A percentile compares a stretch with the other conserved stretches of the same genome.
phyloP scores from a whole-genome alignment of 1,140 invertebrate species.

The Globodera rostochiensis region DNA sequence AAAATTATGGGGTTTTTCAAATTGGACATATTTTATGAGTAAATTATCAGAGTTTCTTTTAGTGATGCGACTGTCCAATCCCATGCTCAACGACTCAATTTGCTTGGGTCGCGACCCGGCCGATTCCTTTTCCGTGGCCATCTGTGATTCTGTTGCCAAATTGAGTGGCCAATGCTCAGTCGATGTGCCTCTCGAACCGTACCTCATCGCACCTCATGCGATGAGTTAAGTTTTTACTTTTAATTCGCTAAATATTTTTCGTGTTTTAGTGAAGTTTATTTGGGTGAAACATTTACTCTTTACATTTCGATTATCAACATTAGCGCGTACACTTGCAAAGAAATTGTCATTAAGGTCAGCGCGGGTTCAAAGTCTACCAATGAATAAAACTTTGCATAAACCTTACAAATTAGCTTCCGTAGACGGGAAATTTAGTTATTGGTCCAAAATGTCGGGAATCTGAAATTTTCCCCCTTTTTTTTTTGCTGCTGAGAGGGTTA shows the following conservation, averaged over 20 bases:
- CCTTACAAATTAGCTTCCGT: too few species aligned
- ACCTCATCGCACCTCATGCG: slow-evolving; percentile 88
- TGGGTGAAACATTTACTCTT: slow-evolving; percentile 95
- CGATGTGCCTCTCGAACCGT: slow-evolving; percentile 76
- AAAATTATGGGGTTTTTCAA: neutral
- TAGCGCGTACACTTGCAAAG: slow-evolving; percentile 75
- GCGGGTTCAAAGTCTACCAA: too few species aligned
- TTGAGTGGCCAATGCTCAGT: slow-evolving; percentile 80
- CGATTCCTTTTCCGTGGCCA: slow-evolving; percentile 79
- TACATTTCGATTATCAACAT: slow-evolving; percentile 96
- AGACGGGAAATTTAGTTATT: too few species aligned
- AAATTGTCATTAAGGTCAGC: slow-evolving; percentile 78
- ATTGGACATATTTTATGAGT: too few species aligned
- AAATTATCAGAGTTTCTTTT: slow-evolving; percentile 47
- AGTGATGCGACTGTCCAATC: slow-evolving; percentile 92
- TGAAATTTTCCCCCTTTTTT: slow-evolving; percentile 9
- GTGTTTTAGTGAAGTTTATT: slow-evolving; percentile 76
- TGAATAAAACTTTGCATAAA: too few species aligned
- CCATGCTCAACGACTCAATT: slow-evolving; percentile 78
- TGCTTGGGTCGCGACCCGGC: slow-evolving; percentile 80
- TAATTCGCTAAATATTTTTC: slow-evolving; percentile 17
- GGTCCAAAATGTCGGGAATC: slow-evolving; percentile 17
- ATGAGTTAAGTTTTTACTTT: slow-evolving; percentile 76
- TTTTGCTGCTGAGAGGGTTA: too few species aligned
- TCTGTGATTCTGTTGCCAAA: slow-evolving; percentile 75